Percentiles rank a stretch among this genome's conserved stretches.
phyloP scores from a whole-genome alignment of 2,113 vertebrate species.

The Pelmatolapia mariae region DNA sequence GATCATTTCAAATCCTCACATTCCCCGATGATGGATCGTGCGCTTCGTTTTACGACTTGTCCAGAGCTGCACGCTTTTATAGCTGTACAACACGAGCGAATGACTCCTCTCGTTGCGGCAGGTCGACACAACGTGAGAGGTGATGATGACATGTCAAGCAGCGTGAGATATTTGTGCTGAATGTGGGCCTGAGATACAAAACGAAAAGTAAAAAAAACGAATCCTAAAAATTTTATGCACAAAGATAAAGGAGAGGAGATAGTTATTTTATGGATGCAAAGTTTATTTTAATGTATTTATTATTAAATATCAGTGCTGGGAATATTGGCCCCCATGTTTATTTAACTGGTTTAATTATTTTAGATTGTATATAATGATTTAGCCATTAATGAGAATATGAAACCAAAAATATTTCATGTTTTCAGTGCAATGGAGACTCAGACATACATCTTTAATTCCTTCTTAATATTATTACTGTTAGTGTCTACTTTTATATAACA shows the following conservation, averaged over 20 bases:
- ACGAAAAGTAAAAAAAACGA: background rate
- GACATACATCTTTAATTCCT: background rate
- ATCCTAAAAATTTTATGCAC: background rate
- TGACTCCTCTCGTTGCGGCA: slow-evolving; percentile 78
- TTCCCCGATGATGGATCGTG: slow-evolving; percentile 84
- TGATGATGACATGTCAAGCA: background rate
- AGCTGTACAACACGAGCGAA: slow-evolving; percentile 89
- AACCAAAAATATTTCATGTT: background rate
- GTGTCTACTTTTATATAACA: background rate
- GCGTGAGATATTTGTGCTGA: background rate
- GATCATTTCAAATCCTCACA: slow-evolving; percentile 80
- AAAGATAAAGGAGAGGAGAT: background rate
- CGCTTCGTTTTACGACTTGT: slow-evolving; percentile 92
- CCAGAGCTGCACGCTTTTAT: slow-evolving; percentile 87
- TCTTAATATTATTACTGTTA: background rate
- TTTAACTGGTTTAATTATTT: background rate
- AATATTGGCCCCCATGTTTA: background rate
- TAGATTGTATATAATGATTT: background rate
- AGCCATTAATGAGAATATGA: background rate
- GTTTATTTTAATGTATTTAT: background rate
- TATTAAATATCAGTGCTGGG: background rate
- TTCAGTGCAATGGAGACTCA: background rate
- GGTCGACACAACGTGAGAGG: slow-evolving; percentile 31
- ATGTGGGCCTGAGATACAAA: background rate
- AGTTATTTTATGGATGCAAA: background rate